phyloP scores from a whole-genome alignment of 2,888 invertebrate genomes.

The Macropis europaea region DNA sequence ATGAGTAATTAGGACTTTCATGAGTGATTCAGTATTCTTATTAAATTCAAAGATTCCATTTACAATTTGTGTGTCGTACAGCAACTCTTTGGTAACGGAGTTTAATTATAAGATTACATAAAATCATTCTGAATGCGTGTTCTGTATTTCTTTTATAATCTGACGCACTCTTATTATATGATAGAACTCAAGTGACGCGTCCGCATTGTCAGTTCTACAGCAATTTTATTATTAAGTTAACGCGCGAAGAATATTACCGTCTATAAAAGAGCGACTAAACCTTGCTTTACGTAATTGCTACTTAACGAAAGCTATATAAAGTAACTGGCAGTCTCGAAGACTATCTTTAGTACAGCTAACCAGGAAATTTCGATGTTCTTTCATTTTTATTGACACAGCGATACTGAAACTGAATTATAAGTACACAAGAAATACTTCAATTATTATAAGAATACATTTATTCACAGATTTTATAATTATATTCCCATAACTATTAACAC shows the following conservation, averaged over 20 bases:
- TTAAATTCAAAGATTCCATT: too few relatives aligned
- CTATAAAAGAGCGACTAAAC: constrained; percentile 7
- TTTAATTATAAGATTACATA: too few relatives aligned
- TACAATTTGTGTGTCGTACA: too few relatives aligned
- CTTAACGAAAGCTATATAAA: constrained; percentile 15
- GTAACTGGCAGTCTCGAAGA: neutral
- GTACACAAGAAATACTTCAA: too few relatives aligned
- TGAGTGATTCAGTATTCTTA: too few relatives aligned
- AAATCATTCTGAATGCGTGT: neutral
- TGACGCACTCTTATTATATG: neutral
- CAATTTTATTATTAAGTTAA: constrained; percentile 41
- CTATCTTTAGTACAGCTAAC: neutral
- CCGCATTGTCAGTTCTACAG: constrained; percentile 4
- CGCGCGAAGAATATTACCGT: constrained; percentile 6
- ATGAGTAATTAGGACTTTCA: too few relatives aligned
- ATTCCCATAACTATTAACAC: too few relatives aligned
- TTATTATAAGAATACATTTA: too few relatives aligned
- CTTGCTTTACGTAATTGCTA: constrained; percentile 34
- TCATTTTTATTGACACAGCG: too few relatives aligned
- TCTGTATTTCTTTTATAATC: neutral
- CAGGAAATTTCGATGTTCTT: too few relatives aligned
- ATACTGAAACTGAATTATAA: constrained; percentile 4
- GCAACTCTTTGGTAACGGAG: too few relatives aligned
- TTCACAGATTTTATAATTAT: too few relatives aligned
- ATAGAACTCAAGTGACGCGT: neutral